A percentile compares a stretch with the other conserved stretches of the same genome.
Conservation (phyloP, 2,888 invertebrate genomes). For the Strigamia maritima region DNA sequence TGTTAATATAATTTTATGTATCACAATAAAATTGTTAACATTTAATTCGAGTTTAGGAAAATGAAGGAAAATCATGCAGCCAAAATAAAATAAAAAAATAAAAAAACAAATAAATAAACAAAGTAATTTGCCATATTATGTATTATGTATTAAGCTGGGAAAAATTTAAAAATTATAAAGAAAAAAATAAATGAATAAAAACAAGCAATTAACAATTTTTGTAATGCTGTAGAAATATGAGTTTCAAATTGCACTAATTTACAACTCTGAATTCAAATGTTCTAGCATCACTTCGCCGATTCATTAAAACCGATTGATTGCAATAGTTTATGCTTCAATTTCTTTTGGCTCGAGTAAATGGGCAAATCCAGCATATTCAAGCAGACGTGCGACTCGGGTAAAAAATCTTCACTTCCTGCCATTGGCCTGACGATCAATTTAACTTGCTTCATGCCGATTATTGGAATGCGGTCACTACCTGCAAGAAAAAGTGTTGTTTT, state of each 20-base stretch:
- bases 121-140: too few species aligned
- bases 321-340: not conserved
- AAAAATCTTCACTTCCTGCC: not conserved
- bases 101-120: too few species aligned
- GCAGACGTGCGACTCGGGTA: not conserved
- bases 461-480: not conserved
- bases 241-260: too few species aligned
- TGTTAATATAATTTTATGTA: not conserved
- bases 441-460: not conserved
- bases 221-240: too few species aligned
- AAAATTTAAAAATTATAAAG: too few species aligned
- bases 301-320: not conserved
- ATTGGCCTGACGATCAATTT: not conserved
- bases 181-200: too few species aligned
- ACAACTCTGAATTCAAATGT: not conserved
- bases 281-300: not conserved
- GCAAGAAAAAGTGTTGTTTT: too few species aligned
- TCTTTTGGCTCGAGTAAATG: not conserved
- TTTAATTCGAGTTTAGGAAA: not conserved
- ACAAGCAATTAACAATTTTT: too few species aligned
- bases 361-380: not conserved
- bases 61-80: too few species aligned
- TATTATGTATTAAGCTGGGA: too few species aligned
- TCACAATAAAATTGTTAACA: constrained; percentile 4
- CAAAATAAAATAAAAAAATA: too few species aligned